Evolutionary conservation across 2,113 vertebrate species (phyloP), one percentile per base, ranked within the genome.

Genomic region (Onychostoma macrolepis): DNA sequence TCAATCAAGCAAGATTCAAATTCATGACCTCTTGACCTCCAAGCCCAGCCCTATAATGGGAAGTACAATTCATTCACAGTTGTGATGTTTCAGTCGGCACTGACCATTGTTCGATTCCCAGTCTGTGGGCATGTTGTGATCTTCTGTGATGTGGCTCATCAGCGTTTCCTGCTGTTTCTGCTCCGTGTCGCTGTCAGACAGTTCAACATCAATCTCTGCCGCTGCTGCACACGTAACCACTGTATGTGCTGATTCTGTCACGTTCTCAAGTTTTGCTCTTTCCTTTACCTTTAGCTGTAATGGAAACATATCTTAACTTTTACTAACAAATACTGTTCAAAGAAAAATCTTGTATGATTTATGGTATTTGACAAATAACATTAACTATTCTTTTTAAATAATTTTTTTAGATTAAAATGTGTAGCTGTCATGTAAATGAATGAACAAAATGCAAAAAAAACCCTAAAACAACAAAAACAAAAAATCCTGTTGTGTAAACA

Each of bases 141-240:
- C 72, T 13, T 12, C 19, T 12, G 53, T 80, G 4, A 43, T 50
- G n/a, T 26, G 82, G 77, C 63, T 77, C 15, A 80, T 85, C 7
- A 50, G 38, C 0, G 21, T 12, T 50, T 75, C 71, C 58, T 76
- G 87, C 71, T 69, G 87, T 28, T 77, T 79, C 2, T 80, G 80
- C 3, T 86, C 87, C 1, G 30, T 65, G 38, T 93, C 91, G 21
- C 89, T 86, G 30, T 92, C 92, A 0, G 91, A 92, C 26, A 93
- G 87, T 65, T 93, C 91, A 10, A 92, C 89, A 21, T 90, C 90
- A 4, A 93, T 90, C 90, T 89, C 90, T 0, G 90, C 91, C 2
- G 87, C 61, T 33, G 3, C 17, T 45, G 2, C 26, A 13, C 75
- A 61, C 7, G 13, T 8, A 15, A 30, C 8, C 0, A 21, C n/a